Evolutionary conservation across 2,888 invertebrate genomes (phyloP).

Genomic region (Cepaea hortensis): DNA sequence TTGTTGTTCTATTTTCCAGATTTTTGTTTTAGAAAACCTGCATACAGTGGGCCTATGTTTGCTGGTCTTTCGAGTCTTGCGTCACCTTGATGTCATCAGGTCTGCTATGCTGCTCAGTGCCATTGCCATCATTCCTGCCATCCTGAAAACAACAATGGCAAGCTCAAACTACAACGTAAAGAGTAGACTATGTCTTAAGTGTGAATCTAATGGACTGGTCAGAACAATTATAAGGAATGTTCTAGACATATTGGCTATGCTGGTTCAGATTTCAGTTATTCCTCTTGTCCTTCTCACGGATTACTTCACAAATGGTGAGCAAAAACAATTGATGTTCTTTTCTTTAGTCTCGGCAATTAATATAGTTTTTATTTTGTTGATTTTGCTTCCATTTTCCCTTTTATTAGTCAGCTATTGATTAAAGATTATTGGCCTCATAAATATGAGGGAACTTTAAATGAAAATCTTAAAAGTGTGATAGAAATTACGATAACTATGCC

Average conservation of each 20-base stretch:
- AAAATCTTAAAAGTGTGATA: background rate
- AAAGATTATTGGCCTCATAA: no score
- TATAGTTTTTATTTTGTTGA: no score
- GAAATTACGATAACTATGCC: no score
- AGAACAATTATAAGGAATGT: background rate
- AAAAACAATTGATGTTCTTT: background rate
- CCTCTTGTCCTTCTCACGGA: constrained; percentile 55
- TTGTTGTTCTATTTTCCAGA: constrained; percentile 53
- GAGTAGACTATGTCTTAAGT: background rate
- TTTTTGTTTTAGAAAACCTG: constrained; percentile 56
- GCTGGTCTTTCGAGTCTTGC: constrained; percentile 70
- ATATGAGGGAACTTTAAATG: background rate
- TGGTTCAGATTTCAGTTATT: constrained; percentile 57
- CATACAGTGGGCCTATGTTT: constrained; percentile 69
- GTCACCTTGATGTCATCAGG: constrained; percentile 64
- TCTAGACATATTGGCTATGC: constrained; percentile 28
- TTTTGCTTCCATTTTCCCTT: no score
- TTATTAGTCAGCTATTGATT: no score
- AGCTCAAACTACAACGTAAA: background rate
- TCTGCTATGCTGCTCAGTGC: constrained; percentile 68
- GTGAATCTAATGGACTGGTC: background rate
- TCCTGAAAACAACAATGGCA: constrained; percentile 57
- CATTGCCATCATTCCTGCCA: constrained; percentile 65
- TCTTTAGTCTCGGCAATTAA: background rate
- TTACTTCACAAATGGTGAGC: constrained; percentile 38